Evolutionary conservation across 2,888 invertebrate species (phyloP).

Genomic region (Phragmatobia fuliginosa): DNA sequence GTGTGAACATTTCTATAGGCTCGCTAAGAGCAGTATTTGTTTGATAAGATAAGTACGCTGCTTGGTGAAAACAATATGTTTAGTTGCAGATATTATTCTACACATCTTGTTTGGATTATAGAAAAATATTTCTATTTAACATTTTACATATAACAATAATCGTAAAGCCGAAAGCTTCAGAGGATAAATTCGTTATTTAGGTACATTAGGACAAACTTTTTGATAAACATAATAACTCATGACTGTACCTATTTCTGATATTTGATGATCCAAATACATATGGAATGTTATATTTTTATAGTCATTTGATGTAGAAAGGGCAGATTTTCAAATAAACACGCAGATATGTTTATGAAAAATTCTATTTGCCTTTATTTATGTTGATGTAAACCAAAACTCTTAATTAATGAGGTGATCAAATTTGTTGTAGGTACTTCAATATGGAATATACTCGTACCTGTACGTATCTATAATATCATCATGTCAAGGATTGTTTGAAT

Average conservation of each 20-base stretch:
- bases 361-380: background rate
- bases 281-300: conserved; percentile 70
- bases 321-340: conserved; percentile 31
- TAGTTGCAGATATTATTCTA: conserved; percentile 39
- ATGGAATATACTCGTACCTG: background rate
- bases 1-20: conserved; percentile 72
- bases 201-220: conserved; percentile 18
- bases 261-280: conserved; percentile 51
- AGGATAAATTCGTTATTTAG: conserved; percentile 21
- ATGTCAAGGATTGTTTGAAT: conserved; percentile 14
- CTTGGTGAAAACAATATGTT: conserved; percentile 46
- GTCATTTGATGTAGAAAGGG: conserved; percentile 50
- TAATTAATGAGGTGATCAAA: background rate
- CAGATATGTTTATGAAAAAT: conserved; percentile 3
- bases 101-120: conserved; percentile 40
- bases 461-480: conserved; percentile 11
- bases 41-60: conserved; percentile 47
- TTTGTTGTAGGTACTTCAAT: conserved; percentile 32
- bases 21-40: conserved; percentile 60
- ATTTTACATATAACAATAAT: background rate
- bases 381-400: background rate
- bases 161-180: background rate
- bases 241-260: conserved; percentile 26
- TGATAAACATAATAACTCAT: conserved; percentile 28
- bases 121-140: conserved; percentile 38